phyloP scores from a whole-genome alignment of 2,888 invertebrate species.

The Resseliella maxima region DNA sequence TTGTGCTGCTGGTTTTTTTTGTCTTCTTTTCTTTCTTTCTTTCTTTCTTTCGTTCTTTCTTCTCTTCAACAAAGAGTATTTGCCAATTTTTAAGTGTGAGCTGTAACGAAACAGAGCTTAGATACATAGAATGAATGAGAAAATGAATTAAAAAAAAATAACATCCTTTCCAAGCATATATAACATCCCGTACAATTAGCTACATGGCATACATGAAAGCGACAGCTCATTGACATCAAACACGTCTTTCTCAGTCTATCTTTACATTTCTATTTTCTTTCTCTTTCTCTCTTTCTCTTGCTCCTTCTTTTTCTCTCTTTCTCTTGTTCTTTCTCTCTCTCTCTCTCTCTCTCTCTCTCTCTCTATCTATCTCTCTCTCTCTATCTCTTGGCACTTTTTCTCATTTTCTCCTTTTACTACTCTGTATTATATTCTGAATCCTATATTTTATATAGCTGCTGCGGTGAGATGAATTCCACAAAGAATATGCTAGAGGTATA shows the following conservation, averaged over 20 bases:
- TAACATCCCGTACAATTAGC: slow-evolving; percentile 35
- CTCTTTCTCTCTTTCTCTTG: too few species aligned
- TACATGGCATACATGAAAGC: background rate
- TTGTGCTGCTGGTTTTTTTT: background rate
- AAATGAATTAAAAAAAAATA: background rate
- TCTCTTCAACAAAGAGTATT: too few species aligned
- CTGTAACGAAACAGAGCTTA: background rate
- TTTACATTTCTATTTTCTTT: too few species aligned
- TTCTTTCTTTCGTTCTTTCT: background rate
- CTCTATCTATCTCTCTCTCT: too few species aligned
- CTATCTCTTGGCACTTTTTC: too few species aligned
- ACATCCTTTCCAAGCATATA: background rate
- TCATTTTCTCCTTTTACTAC: too few species aligned
- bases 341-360: too few species aligned
- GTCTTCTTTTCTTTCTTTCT: background rate
- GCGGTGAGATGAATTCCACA: too few species aligned
- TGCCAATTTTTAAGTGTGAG: background rate
- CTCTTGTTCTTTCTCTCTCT: too few species aligned
- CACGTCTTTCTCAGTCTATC: background rate
- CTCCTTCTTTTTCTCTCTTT: too few species aligned
- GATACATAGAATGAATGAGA: background rate
- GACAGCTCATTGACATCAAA: slow-evolving; percentile 19
- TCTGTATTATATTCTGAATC: background rate
- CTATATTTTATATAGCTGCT: background rate
- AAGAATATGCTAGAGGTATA: too few species aligned